A percentile compares a stretch with the other conserved stretches of the same genome.
Evolutionary conservation across 2,113 vertebrate genomes (phyloP).

Genomic region (Petroica traversi): DNA sequence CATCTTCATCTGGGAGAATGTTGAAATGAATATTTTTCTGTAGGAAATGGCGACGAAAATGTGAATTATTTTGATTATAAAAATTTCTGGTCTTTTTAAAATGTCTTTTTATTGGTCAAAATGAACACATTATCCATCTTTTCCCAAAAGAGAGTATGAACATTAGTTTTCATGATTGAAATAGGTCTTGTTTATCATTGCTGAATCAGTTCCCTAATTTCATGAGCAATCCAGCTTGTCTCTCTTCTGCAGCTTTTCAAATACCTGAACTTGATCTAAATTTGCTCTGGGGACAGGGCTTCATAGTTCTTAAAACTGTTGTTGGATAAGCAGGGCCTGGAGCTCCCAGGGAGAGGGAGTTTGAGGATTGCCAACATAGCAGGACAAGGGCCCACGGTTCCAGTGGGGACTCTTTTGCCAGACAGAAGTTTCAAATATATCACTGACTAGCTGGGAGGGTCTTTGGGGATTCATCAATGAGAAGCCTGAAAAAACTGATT

Average conservation of each 20-base stretch:
- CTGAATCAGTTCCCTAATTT: neutral
- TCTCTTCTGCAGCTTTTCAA: neutral
- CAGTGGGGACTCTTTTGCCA: neutral
- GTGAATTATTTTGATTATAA: neutral
- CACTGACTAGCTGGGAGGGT: neutral
- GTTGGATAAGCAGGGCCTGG: neutral
- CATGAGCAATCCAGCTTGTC: neutral
- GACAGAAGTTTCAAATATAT: neutral
- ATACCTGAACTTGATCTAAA: rapidly evolving
- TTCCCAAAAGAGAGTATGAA: neutral
- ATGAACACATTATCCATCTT: neutral
- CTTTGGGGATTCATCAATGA: neutral
- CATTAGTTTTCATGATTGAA: neutral
- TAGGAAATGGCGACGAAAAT: neutral
- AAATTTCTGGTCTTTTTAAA: neutral
- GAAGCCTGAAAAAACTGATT: neutral
- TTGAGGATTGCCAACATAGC: neutral
- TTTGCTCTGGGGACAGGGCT: neutral
- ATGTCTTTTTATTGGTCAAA: neutral
- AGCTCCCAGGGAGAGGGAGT: rapidly evolving
- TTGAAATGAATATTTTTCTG: neutral
- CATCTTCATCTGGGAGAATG: neutral
- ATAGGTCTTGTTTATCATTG: neutral
- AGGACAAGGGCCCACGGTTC: neutral
- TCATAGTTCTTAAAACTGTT: neutral